These are phyloP conservation scores for Desmodus rotundus DNA, from an alignment of 2,113 vertebrate genomes.

Conservation along the genomic window DNA sequence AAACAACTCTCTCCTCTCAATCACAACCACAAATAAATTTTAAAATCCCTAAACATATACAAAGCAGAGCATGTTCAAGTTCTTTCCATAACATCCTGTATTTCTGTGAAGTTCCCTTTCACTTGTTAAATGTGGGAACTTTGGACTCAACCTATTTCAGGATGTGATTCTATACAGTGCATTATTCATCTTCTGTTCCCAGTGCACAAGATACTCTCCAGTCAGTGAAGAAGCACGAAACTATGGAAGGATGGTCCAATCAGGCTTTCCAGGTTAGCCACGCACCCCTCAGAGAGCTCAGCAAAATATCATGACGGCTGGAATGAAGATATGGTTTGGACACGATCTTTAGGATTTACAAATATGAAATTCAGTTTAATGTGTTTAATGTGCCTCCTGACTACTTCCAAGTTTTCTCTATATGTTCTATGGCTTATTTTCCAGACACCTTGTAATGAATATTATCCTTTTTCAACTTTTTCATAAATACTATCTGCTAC, in stretches of 20 bases:
- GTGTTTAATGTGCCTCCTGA: not conserved
- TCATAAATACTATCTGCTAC: not conserved
- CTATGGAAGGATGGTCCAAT: not conserved
- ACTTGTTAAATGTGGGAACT: not conserved
- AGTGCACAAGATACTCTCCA: conserved; percentile 21
- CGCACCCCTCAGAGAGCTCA: not conserved
- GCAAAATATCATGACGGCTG: not conserved
- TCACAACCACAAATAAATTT: conserved; percentile 42
- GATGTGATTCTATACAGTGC: not conserved
- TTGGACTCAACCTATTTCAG: not conserved
- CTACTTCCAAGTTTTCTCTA: not conserved
- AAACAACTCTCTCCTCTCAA: conserved; percentile 25
- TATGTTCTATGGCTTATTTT: not conserved
- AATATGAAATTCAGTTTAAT: not conserved
- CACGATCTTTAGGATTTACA: not conserved
- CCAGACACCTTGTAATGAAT: not conserved
- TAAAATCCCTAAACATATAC: conserved; percentile 32
- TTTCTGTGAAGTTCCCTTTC: not conserved
- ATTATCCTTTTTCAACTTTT: not conserved
- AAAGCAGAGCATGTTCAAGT: conserved; percentile 1
- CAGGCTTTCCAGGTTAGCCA: not conserved
- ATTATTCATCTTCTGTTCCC: conserved; percentile 27
- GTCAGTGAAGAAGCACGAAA: conserved; percentile 36
- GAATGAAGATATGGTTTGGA: not conserved
- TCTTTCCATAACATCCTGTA: not conserved